phyloP scores from a whole-genome alignment of 2,113 vertebrate genomes.

The Paratilapia polleni region DNA sequence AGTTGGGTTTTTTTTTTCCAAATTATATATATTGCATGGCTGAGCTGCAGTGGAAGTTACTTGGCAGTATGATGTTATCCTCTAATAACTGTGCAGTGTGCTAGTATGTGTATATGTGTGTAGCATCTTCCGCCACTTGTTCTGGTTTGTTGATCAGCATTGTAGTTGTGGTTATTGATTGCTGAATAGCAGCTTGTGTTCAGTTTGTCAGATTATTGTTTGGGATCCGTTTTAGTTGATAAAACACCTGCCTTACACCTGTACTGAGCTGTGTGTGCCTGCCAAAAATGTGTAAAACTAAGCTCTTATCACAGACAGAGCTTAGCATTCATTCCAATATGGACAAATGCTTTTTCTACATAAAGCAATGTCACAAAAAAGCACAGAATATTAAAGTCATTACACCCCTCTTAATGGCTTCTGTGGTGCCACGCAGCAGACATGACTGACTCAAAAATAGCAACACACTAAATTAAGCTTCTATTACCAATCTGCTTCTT shows the following conservation, averaged over 20 bases:
- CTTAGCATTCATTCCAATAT: neutral
- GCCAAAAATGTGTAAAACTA: neutral
- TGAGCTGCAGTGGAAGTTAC: neutral
- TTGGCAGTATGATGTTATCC: neutral
- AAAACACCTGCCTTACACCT: neutral
- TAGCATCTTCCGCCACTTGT: neutral
- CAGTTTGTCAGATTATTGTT: constrained; percentile 9
- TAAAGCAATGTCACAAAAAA: neutral
- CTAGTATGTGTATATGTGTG: neutral
- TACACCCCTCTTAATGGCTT: neutral
- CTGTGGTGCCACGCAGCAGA: neutral
- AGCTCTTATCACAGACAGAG: neutral
- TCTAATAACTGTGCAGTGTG: neutral
- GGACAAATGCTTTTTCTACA: neutral
- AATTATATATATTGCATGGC: neutral
- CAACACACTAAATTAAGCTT: constrained; percentile 7
- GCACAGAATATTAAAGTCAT: neutral
- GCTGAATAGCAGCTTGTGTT: neutral
- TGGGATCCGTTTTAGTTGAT: constrained; percentile 2
- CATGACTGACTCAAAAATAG: neutral
- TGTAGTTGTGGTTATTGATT: constrained; percentile 24
- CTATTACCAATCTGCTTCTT: neutral
- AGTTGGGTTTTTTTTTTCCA: neutral
- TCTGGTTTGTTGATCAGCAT: constrained; percentile 15
- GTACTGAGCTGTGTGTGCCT: neutral